Percentiles rank a stretch among this genome's conserved stretches.
phyloP scores from a whole-genome alignment of 2,888 invertebrate species.

The Acleris laterana region DNA sequence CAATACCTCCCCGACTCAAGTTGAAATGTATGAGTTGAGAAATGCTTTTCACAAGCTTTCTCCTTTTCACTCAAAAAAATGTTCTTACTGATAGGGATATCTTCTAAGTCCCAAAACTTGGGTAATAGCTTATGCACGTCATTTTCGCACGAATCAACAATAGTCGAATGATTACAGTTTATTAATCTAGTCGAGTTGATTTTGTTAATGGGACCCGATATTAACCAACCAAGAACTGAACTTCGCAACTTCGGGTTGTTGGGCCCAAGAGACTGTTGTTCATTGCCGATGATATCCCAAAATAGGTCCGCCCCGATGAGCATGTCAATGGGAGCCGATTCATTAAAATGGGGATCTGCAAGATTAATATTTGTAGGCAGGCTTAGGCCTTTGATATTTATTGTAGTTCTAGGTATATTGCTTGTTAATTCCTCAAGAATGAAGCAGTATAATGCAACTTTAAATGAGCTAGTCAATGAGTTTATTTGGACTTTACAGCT shows the following conservation, averaged over 20 bases:
- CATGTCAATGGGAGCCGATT: neutral
- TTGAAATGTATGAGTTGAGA: neutral
- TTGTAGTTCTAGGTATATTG: neutral
- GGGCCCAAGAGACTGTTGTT: neutral
- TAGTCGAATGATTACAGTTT: neutral
- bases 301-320: neutral
- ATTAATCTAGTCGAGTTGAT: neutral
- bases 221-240: neutral
- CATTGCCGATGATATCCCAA: neutral
- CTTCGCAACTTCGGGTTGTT: neutral
- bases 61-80: neutral
- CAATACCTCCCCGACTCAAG: neutral
- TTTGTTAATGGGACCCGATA: neutral
- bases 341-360: neutral
- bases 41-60: neutral
- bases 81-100: neutral
- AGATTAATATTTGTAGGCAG: neutral
- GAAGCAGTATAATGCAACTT: neutral
- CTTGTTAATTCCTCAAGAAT: neutral
- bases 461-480: neutral
- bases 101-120: neutral
- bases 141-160: neutral
- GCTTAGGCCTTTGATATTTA: neutral
- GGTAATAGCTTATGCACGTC: neutral
- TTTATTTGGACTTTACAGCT: neutral